Evolutionary conservation across 2,113 vertebrate genomes (phyloP).

Genomic region (Morone saxatilis): DNA sequence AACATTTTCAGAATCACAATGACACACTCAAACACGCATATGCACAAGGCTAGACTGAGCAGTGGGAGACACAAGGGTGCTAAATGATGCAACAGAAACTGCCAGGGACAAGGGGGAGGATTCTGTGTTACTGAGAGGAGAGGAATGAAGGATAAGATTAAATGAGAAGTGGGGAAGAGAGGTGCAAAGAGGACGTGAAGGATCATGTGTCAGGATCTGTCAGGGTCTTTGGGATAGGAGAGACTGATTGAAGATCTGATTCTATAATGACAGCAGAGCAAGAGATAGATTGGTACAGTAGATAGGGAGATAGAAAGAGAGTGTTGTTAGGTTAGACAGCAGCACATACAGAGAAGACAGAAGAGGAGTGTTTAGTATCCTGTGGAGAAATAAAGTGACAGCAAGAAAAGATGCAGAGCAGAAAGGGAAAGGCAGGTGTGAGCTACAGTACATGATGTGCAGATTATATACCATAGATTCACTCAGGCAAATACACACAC

Average conservation of each 20-base stretch:
- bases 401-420: conserved; percentile 37
- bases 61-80: conserved; percentile 21
- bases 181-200: conserved; percentile 32
- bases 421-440: conserved; percentile 33
- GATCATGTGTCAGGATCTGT: conserved; percentile 59
- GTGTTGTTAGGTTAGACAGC: conserved; percentile 36
- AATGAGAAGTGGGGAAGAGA: conserved; percentile 24
- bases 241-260: conserved; percentile 45
- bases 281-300: conserved; percentile 20
- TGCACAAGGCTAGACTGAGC: conserved; percentile 29
- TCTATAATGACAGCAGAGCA: conserved; percentile 30
- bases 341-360: conserved; percentile 30
- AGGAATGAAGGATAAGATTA: conserved; percentile 25
- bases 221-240: conserved; percentile 36
- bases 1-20: conserved; percentile 39
- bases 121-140: conserved; percentile 18
- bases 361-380: conserved; percentile 46
- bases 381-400: conserved; percentile 48
- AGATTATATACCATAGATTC: conserved; percentile 27
- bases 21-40: conserved; percentile 45
- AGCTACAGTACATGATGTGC: conserved; percentile 4
- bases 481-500: conserved; percentile 22
- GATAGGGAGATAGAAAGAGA: conserved; percentile 4
- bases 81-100: conserved; percentile 59
- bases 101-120: conserved; percentile 18